Base-by-base conservation (phyloP, 2,888 invertebrate species). In the Anthrax anthrax region DNA sequence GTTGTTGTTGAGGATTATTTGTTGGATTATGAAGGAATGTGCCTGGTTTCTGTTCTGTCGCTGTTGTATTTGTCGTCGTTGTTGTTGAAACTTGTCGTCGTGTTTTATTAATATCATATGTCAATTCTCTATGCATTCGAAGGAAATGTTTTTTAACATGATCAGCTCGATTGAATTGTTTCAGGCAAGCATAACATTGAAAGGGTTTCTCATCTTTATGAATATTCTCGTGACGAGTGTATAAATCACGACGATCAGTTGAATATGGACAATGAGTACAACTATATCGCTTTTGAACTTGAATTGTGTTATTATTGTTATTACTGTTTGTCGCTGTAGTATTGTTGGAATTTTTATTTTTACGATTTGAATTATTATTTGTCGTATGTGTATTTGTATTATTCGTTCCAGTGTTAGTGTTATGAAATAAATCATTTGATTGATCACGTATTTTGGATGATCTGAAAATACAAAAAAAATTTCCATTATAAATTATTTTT, bases 121-220 rank as follows among this genome's bases (percentile, higher is more conserved):
- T 81, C 62, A 88, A 81, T 57, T 90, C 91, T 39, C 90, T 77
- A 62, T 92, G 91, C 87, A 92, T 91, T 54, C 91, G 75, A 54
- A 89, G 71, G 60, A 91, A 91, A 67, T 92, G 91, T 61, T 92
- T 92, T 69, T 92, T 92, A 40, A 92, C 91, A 64, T 92, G 91
- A 67, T 92, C 91, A 37, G 91, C 91, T 44, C 91, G 76, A 67
- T 91, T 92, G 71, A 92, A 92, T 65, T 90, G 88, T 67, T 91
- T 90, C 63, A 84, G 80, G 63, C 91, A 91, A 32, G 90, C 81
- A 64, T 91, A 91, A 67, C 91, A 92, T 63, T 90, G 88, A 64
- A 91, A 92, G 8, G 91, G 91, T 63, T 92, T 91, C 63, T 91
- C 90, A 63, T 89, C 89, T 56, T 89, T 79, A 63, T 92, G 92